Evolutionary conservation across 2,113 vertebrate species (phyloP).

Genomic region (Tyrannus savana): DNA sequence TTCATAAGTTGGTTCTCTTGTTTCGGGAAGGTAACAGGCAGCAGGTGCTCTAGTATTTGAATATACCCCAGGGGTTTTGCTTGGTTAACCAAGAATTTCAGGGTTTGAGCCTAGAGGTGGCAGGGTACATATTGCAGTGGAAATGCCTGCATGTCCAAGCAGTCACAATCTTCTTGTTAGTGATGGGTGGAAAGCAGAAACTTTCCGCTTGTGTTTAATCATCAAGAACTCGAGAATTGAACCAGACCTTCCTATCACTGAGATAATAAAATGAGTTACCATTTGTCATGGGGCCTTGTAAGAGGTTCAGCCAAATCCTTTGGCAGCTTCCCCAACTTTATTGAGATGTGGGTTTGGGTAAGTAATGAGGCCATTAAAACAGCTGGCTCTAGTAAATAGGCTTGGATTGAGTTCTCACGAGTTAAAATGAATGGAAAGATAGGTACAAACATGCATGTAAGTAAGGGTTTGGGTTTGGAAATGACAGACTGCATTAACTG

Average conservation of each 20-base stretch:
- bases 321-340: slow-evolving; percentile 35
- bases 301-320: slow-evolving; percentile 45
- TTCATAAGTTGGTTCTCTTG: neutral
- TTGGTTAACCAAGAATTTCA: neutral
- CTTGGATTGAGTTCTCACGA: slow-evolving; percentile 13
- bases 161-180: neutral
- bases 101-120: neutral
- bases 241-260: neutral
- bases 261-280: slow-evolving; percentile 20
- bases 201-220: neutral
- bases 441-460: slow-evolving; percentile 1
- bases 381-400: slow-evolving; percentile 22
- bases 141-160: neutral
- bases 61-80: neutral
- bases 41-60: neutral
- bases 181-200: neutral
- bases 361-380: slow-evolving; percentile 50
- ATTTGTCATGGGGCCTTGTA: slow-evolving; percentile 17
- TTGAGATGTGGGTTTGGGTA: slow-evolving; percentile 34
- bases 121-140: neutral
- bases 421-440: slow-evolving; percentile 13
- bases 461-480: neutral
- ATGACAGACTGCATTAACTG: neutral
- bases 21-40: neutral
- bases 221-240: neutral